A percentile compares a stretch with the other conserved stretches of the same genome.
These are phyloP conservation scores for Phrixothrix hirtus DNA, from an alignment of 2,888 invertebrate species.

Conservation along the genomic window DNA sequence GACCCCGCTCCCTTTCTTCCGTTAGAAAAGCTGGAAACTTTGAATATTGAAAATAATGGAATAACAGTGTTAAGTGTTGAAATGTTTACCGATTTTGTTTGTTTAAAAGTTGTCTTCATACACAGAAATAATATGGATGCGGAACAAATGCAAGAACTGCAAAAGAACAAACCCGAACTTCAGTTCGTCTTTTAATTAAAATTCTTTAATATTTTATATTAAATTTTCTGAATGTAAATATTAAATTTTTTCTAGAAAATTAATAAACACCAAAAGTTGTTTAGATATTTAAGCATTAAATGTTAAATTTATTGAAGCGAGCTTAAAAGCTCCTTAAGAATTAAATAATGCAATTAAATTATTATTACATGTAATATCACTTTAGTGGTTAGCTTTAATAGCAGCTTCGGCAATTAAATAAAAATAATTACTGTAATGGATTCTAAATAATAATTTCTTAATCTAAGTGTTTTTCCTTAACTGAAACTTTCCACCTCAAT, in stretches of 20 bases:
- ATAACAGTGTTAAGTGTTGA: background rate
- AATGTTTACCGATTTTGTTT: background rate
- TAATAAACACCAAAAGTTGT: background rate
- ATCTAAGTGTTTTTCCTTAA: no score
- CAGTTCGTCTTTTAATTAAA: slow-evolving; percentile 11
- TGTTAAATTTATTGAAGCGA: no score
- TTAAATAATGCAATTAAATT: no score
- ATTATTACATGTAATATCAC: no score
- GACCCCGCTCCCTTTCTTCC: background rate
- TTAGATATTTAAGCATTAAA: no score
- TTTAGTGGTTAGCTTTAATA: no score
- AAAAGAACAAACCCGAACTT: slow-evolving; percentile 3
- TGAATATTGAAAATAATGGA: slow-evolving; percentile 1
- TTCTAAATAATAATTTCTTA: no score
- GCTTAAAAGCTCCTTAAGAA: no score
- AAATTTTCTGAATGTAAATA: slow-evolving; percentile 4
- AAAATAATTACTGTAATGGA: no score
- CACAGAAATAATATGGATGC: slow-evolving; percentile 1
- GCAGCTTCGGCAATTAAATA: no score
- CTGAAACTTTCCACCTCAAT: no score
- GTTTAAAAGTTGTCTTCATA: background rate
- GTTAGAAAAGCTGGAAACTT: slow-evolving; percentile 1
- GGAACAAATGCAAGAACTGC: slow-evolving; percentile 5
- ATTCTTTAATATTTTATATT: slow-evolving; percentile 5
- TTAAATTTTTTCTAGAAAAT: slow-evolving; percentile 5